Conservation (phyloP, 2,888 invertebrate species). For the Spicauda simplicius region DNA sequence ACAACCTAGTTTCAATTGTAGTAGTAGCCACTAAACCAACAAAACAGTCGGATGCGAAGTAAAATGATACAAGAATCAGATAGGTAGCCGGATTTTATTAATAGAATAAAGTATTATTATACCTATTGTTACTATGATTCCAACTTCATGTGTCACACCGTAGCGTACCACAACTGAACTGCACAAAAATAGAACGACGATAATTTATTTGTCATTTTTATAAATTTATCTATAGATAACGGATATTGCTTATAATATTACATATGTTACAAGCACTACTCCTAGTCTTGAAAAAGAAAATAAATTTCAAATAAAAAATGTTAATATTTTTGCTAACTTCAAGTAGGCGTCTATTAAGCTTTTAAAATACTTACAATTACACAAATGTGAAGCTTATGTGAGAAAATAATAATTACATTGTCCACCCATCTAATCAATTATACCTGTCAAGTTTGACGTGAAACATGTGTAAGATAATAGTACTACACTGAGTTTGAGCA, state of each 20-base stretch:
- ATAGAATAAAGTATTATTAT: constrained; percentile 54
- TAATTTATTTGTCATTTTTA: no score
- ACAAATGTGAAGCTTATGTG: neutral
- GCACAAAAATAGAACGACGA: neutral
- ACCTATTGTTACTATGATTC: constrained; percentile 54
- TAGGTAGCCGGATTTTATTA: constrained; percentile 56
- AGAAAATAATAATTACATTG: constrained; percentile 10
- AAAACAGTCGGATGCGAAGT: constrained; percentile 29
- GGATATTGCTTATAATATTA: no score
- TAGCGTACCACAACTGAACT: constrained; percentile 35
- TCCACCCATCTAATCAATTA: constrained; percentile 7
- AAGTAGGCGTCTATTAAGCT: neutral
- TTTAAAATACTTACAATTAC: neutral
- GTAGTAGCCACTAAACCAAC: constrained; percentile 18
- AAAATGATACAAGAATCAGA: constrained; percentile 40
- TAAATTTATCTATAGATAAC: no score
- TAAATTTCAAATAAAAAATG: no score
- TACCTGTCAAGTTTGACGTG: constrained; percentile 11
- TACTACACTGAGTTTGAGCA: neutral
- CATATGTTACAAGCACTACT: no score
- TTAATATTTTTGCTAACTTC: no score
- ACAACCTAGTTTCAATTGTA: constrained; percentile 13
- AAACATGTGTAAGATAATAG: constrained; percentile 10
- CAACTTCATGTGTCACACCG: constrained; percentile 47
- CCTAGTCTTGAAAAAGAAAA: no score